Conservation (phyloP, 2,888 invertebrate species). For the Watsonalla cultraria region DNA sequence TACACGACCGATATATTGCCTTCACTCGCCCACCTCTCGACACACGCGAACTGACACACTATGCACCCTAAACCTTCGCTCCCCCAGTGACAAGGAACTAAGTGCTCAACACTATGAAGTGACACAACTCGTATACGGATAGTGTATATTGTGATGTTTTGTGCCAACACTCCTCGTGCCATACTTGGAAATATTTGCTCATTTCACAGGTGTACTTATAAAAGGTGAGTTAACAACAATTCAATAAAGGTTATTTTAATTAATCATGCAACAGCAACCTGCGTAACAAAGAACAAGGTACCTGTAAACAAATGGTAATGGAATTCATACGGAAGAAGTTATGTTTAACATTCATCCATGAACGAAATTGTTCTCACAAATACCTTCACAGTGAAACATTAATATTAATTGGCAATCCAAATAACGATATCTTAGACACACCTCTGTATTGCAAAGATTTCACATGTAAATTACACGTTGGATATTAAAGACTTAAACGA, state of each 20-base stretch:
- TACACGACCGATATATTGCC: slow-evolving; percentile 56
- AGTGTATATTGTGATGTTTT: slow-evolving; percentile 73
- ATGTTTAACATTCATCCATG: too few relatives aligned
- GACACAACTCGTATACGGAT: slow-evolving; percentile 51
- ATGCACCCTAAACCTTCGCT: slow-evolving; percentile 31
- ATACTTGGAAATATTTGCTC: slow-evolving; percentile 50
- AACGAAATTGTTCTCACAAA: not conserved
- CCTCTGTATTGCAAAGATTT: too few relatives aligned
- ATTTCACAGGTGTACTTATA: slow-evolving; percentile 40
- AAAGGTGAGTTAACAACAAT: slow-evolving; percentile 42
- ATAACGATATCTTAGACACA: not conserved
- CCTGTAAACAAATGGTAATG: not conserved
- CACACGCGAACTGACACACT: slow-evolving; percentile 25
- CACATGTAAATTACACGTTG: too few relatives aligned
- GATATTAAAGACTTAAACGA: too few relatives aligned
- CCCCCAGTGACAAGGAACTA: slow-evolving; percentile 23
- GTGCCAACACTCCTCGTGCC: slow-evolving; percentile 64
- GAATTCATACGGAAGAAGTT: not conserved
- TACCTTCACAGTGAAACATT: not conserved
- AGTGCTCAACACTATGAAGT: slow-evolving; percentile 37
- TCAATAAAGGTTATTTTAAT: not conserved
- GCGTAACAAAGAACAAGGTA: not conserved
- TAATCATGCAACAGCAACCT: not conserved
- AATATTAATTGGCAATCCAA: not conserved
- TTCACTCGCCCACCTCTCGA: slow-evolving; percentile 27